phyloP scores from a whole-genome alignment of 2,113 vertebrate species.

The Proteles cristata region DNA sequence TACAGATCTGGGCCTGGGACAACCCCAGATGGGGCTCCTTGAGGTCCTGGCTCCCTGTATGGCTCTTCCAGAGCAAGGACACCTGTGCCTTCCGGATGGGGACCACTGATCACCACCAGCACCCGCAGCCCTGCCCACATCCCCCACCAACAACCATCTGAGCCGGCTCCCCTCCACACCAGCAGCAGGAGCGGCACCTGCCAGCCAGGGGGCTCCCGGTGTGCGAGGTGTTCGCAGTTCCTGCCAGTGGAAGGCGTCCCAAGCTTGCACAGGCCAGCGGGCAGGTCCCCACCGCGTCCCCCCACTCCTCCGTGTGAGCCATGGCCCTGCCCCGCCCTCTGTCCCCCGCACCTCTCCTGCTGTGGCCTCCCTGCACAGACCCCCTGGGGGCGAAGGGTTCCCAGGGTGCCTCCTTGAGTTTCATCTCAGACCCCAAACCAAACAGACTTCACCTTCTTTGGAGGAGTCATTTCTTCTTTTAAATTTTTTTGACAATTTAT shows the following conservation, averaged over 20 bases:
- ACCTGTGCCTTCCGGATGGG: not conserved
- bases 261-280: not conserved
- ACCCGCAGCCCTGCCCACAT: not conserved
- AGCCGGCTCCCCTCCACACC: not conserved
- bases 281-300: no score
- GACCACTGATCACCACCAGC: no score
- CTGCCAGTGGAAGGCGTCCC: not conserved
- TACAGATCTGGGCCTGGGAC: not conserved
- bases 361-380: no score
- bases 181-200: not conserved
- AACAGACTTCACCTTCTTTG: not conserved
- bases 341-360: no score
- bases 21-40: not conserved
- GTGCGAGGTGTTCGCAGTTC: not conserved
- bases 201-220: not conserved
- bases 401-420: not conserved
- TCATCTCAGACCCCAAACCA: not conserved
- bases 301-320: fast-evolving
- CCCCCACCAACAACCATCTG: not conserved
- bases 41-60: not conserved
- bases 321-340: not conserved
- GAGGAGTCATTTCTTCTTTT: no score
- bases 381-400: no score
- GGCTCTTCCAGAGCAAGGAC: not conserved
- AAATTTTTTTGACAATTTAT: no score